Conservation (phyloP, 2,797 vertebrate species). For the Amphiprion clarkii region DNA sequence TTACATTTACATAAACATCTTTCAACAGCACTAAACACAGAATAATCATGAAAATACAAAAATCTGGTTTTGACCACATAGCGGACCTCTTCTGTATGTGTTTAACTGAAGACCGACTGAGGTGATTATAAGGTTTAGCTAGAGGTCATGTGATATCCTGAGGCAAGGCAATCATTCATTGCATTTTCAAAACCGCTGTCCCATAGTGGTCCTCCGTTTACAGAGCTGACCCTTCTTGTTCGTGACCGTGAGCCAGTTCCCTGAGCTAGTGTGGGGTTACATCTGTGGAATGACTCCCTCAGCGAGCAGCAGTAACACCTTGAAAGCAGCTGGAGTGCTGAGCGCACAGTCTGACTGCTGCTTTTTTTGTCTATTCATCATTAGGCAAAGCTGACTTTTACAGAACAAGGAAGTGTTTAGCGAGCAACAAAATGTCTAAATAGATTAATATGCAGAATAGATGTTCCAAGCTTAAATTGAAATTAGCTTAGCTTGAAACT, state of each 20-base stretch:
- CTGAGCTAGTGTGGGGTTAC: conserved; percentile 48
- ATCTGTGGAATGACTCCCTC: conserved; percentile 74
- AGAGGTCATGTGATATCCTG: conserved; percentile 36
- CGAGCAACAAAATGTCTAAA: no score
- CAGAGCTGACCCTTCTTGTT: conserved; percentile 34
- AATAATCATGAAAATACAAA: conserved; percentile 14
- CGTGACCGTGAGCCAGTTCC: conserved; percentile 35
- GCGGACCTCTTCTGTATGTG: not conserved
- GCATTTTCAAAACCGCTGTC: conserved; percentile 46
- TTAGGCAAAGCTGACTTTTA: conserved; percentile 3
- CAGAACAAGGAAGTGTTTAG: not conserved
- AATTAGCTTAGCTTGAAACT: not conserved
- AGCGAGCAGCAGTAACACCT: conserved; percentile 32
- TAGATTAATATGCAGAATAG: not conserved
- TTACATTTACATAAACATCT: not conserved
- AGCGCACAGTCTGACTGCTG: conserved; percentile 23
- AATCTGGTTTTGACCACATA: conserved; percentile 21
- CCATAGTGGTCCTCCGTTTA: conserved; percentile 44
- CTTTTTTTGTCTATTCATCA: not conserved
- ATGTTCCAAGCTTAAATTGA: not conserved
- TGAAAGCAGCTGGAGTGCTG: conserved; percentile 52
- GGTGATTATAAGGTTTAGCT: conserved; percentile 32
- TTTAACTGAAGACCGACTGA: conserved; percentile 14
- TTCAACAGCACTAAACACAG: not conserved
- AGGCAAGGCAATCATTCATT: conserved; percentile 24